Base-by-base conservation (phyloP, 2,797 vertebrate species). In the Epinephelus awoara region DNA sequence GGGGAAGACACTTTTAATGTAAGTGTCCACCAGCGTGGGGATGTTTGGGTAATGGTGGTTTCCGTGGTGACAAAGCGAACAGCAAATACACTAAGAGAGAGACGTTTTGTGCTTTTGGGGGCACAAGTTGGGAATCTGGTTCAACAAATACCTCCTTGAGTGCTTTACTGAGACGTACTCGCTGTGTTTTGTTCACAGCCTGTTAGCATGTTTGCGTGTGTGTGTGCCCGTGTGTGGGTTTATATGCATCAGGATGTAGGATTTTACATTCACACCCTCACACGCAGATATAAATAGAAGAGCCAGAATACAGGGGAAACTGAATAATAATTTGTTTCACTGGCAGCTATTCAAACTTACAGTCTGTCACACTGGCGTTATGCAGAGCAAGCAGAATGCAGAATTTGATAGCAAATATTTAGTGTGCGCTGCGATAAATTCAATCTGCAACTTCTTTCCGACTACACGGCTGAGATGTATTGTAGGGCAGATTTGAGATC, bases 41-140 rank as follows among this genome's bases (percentile, higher is more conserved):
- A 91, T 95, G 93, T 94, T 94, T 94, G 94, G 87, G 88, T 90
- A 94, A 84, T 87, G 88, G 79, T 86, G 90, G 94, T 95, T 95
- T 93, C 94, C 92, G 76, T 94, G 90, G 93, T 49, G 73, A 95
- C 93, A 93, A 93, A 93, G 86, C 72, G 80, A 91, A 93, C 68
- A 51, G 92, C 88, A 94, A 94, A 95, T 82, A 92, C 66, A 90
- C 84, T 79, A 62, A 87, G 74, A 80, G 76, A 74, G 80, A 90
- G 76, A 86, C 79, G 75, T 87, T 87, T 88, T 88, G 83, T 84
- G 74, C 87, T 87, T 90, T 91, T 80, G 62, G 80, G 79, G 66
- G 64, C 44, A 79, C 59, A 86, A 83, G 79, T 88, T 82, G 75
- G 19, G 58, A 83, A 81, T 80, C 75, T 82, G 82, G 47, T 85